Percentiles rank a stretch among this genome's conserved stretches.
Evolutionary conservation across 2,888 invertebrate species (phyloP).

Genomic region (Tachina grossa): DNA sequence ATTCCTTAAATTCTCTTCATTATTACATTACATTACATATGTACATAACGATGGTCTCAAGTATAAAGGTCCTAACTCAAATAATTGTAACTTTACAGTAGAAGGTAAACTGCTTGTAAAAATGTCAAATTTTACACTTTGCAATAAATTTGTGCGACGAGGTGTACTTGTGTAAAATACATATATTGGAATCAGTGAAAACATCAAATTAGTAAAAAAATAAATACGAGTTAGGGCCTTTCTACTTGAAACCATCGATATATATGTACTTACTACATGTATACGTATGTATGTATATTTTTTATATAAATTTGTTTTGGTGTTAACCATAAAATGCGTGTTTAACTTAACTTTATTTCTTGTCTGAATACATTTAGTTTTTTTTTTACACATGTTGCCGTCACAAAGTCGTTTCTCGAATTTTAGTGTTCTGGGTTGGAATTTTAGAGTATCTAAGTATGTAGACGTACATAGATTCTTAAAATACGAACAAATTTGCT

Average conservation of each 20-base stretch:
- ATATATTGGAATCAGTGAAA: too few relatives aligned
- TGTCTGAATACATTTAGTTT: slow-evolving; percentile 24
- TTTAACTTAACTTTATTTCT: slow-evolving; percentile 50
- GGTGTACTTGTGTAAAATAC: too few relatives aligned
- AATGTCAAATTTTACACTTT: too few relatives aligned
- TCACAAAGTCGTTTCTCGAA: slow-evolving; percentile 63
- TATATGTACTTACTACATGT: not conserved
- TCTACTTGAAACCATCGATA: too few relatives aligned
- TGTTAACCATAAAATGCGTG: slow-evolving; percentile 67
- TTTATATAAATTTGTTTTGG: slow-evolving; percentile 41
- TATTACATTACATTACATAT: too few relatives aligned
- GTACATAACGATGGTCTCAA: too few relatives aligned
- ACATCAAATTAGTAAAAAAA: too few relatives aligned
- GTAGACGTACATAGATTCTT: slow-evolving; percentile 37
- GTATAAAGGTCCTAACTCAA: too few relatives aligned
- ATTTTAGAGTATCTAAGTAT: slow-evolving; percentile 49
- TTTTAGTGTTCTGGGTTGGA: slow-evolving; percentile 49
- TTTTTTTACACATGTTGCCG: slow-evolving; percentile 54
- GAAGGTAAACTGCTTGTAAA: too few relatives aligned
- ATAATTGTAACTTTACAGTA: too few relatives aligned
- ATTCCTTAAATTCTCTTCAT: slow-evolving; percentile 46
- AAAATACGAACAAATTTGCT: not conserved
- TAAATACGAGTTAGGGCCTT: too few relatives aligned
- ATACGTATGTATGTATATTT: not conserved
- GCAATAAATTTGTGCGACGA: too few relatives aligned